Percentiles rank a stretch among this genome's conserved stretches.
Conservation (phyloP, 2,797 vertebrate genomes). For the Chrysolophus pictus region DNA sequence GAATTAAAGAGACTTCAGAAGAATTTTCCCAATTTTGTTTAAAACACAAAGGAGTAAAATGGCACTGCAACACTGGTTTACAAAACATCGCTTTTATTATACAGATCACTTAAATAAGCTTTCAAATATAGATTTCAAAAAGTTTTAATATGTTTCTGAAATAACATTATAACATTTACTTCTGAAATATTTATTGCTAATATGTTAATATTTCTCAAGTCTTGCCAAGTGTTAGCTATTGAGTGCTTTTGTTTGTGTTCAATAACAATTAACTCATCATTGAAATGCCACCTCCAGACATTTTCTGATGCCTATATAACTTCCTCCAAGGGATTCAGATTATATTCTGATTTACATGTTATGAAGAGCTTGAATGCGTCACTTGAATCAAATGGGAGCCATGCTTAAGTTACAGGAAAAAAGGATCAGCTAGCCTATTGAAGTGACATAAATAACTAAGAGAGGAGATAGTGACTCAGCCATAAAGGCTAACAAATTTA, state of each 20-base stretch:
- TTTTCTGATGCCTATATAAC: not conserved
- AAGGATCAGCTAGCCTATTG: not conserved
- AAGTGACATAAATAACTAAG: not conserved
- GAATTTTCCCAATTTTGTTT: not conserved
- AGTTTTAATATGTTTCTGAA: conserved; percentile 15
- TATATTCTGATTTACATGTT: not conserved
- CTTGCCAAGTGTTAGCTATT: not conserved
- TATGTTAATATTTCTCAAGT: not conserved
- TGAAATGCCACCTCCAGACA: not conserved
- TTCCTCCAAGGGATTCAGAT: not conserved
- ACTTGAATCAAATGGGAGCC: not conserved
- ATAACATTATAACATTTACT: not conserved
- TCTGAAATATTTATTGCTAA: conserved; percentile 45
- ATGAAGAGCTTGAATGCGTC: not conserved
- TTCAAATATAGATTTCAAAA: conserved; percentile 42
- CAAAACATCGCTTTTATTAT: conserved; percentile 51
- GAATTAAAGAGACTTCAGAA: not conserved
- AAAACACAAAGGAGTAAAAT: not conserved
- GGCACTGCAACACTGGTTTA: not conserved
- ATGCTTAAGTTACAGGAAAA: not conserved
- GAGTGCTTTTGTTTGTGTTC: not conserved
- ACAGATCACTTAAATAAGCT: conserved; percentile 18
- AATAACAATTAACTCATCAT: not conserved
- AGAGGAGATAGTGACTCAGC: not conserved
- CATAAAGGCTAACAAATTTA: not conserved